These are phyloP conservation scores for Artemia sinica DNA, from an alignment of 2,888 invertebrate genomes.

Conservation along the genomic window DNA sequence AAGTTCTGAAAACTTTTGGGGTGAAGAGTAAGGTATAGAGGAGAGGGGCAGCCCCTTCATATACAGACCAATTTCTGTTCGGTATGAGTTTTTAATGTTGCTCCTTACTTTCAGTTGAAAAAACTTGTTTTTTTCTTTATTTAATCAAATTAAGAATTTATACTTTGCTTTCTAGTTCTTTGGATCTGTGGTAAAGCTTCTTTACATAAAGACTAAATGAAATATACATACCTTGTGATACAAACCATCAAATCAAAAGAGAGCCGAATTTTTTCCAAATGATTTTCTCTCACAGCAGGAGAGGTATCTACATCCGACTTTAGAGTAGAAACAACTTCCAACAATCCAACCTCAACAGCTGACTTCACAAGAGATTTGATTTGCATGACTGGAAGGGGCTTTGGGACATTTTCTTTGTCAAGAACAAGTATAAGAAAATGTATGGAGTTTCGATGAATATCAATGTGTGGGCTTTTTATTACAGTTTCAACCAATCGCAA, in stretches of 20 bases:
- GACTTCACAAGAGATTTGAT: not conserved
- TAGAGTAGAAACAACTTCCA: not conserved
- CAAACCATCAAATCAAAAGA: not conserved
- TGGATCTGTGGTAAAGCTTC: no score
- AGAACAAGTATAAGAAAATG: constrained; percentile 4
- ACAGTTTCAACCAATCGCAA: not conserved
- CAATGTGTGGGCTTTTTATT: not conserved
- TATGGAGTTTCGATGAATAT: not conserved
- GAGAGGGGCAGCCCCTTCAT: no score
- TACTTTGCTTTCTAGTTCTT: no score
- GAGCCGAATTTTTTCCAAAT: not conserved
- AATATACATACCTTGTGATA: not conserved
- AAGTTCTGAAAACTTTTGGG: no score
- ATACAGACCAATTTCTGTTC: no score
- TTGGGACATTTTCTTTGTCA: not conserved
- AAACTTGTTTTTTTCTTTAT: no score
- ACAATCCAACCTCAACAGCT: not conserved
- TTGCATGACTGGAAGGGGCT: not conserved
- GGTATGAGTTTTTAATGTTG: no score
- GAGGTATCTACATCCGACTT: not conserved
- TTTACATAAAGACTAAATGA: no score
- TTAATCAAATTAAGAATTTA: no score
- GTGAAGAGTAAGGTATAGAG: no score
- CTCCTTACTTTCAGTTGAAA: no score
- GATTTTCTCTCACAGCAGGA: not conserved